phyloP scores from a whole-genome alignment of 2,888 invertebrate genomes.

The Rapana venosa region DNA sequence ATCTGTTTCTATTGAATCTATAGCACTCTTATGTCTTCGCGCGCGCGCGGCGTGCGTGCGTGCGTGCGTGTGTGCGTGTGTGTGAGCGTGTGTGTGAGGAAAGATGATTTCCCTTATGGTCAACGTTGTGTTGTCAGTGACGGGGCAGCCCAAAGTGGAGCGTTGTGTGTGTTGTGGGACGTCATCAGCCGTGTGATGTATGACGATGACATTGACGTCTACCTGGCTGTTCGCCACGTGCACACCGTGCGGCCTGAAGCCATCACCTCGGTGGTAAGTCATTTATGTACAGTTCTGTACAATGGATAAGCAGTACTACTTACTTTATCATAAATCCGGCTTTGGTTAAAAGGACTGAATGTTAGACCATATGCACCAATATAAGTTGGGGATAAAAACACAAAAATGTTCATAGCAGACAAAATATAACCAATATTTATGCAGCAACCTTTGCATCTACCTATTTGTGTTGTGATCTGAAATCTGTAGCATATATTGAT shows the following conservation, averaged over 20 bases:
- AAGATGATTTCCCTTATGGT: not conserved
- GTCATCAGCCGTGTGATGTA: constrained; percentile 14
- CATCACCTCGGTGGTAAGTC: constrained; percentile 12
- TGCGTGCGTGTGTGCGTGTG: not conserved
- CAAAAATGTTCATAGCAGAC: too few relatives aligned
- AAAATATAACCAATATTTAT: too few relatives aligned
- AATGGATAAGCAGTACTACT: too few relatives aligned
- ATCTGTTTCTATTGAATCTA: too few relatives aligned
- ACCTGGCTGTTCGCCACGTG: constrained; percentile 31
- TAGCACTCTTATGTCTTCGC: too few relatives aligned
- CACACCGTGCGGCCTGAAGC: constrained; percentile 31
- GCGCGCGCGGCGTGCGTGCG: not conserved
- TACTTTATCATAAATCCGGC: too few relatives aligned
- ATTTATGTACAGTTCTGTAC: not conserved
- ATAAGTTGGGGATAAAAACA: too few relatives aligned
- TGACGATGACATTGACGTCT: constrained; percentile 34
- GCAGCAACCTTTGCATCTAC: too few relatives aligned
- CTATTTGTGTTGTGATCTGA: too few relatives aligned
- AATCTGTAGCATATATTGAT: too few relatives aligned
- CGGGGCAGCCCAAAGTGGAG: constrained; percentile 3
- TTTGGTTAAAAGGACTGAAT: too few relatives aligned
- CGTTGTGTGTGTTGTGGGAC: constrained; percentile 23
- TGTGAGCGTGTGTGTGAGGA: not conserved
- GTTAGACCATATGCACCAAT: too few relatives aligned
- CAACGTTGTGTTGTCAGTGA: not conserved